Evolutionary conservation across 2,797 vertebrate genomes (phyloP).

Genomic region (Sciurus carolinensis): DNA sequence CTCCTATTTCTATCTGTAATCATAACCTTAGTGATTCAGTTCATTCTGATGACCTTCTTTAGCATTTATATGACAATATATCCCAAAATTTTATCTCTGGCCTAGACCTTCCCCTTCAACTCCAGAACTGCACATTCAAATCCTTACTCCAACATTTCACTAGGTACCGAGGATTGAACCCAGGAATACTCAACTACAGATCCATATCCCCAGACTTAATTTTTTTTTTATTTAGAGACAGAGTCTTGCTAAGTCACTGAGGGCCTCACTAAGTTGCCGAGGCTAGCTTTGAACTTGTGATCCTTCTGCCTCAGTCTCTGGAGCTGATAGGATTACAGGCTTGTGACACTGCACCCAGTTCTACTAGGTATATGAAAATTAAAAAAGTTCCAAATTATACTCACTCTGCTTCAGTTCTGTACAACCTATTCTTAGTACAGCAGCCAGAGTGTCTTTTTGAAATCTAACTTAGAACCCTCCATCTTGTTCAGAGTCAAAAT

Average conservation of each 20-base stretch:
- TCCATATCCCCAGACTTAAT: no score
- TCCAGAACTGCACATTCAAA: not conserved
- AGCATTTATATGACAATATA: not conserved
- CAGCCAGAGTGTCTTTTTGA: not conserved
- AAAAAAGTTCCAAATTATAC: slow-evolving; percentile 21
- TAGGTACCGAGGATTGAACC: not conserved
- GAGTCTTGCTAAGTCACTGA: no score
- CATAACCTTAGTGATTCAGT: not conserved
- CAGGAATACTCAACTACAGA: no score
- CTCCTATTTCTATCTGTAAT: not conserved
- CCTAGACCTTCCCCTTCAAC: not conserved
- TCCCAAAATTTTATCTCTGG: not conserved
- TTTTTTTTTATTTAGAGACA: no score
- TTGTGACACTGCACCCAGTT: no score
- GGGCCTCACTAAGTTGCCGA: no score
- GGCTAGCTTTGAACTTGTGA: no score
- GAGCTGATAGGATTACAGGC: no score
- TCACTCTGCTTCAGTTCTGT: not conserved
- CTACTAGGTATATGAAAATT: not conserved
- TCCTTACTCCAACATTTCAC: not conserved
- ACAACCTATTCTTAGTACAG: slow-evolving; percentile 26
- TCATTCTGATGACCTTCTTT: not conserved
- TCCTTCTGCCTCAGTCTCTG: no score
- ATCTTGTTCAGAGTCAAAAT: slow-evolving; percentile 27
- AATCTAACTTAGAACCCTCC: not conserved